Evolutionary conservation across 2,888 invertebrate genomes (phyloP).

Genomic region (Portevinia maculata): DNA sequence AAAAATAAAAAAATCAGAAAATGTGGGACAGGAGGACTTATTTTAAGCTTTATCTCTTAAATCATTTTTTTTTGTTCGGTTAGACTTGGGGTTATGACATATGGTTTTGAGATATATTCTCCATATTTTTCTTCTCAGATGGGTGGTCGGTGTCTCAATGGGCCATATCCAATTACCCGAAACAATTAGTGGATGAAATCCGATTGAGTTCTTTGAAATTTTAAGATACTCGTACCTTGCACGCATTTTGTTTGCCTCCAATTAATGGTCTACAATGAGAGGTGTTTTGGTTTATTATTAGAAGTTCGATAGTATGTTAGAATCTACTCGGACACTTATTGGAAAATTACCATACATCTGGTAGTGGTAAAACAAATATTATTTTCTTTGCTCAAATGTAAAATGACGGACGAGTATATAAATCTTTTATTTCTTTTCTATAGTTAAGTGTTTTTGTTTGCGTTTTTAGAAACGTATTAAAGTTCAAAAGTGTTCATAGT

Average conservation of each 20-base stretch:
- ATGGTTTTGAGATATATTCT: conserved; percentile 4
- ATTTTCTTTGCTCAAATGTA: no score
- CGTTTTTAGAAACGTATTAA: no score
- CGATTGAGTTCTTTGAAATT: conserved; percentile 47
- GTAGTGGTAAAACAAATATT: not conserved
- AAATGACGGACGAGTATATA: no score
- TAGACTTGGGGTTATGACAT: conserved; percentile 17
- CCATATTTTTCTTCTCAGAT: conserved; percentile 1
- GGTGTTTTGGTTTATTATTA: not conserved
- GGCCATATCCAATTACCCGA: conserved; percentile 64
- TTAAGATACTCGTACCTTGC: conserved; percentile 13
- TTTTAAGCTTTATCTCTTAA: conserved; percentile 23
- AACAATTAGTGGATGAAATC: conserved; percentile 59
- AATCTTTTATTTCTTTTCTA: no score
- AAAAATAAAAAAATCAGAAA: not conserved
- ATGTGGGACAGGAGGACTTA: conserved; percentile 1
- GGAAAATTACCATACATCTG: conserved; percentile 34
- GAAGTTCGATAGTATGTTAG: not conserved
- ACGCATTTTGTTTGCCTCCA: conserved; percentile 11
- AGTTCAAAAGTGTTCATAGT: no score
- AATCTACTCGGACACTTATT: conserved; percentile 25
- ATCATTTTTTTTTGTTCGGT: conserved; percentile 11
- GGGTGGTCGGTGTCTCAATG: conserved; percentile 52
- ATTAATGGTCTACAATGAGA: conserved; percentile 18
- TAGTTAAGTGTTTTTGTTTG: no score